Evolutionary conservation across 2,888 invertebrate genomes (phyloP).

Genomic region (Marasmarcha lunaedactyla): DNA sequence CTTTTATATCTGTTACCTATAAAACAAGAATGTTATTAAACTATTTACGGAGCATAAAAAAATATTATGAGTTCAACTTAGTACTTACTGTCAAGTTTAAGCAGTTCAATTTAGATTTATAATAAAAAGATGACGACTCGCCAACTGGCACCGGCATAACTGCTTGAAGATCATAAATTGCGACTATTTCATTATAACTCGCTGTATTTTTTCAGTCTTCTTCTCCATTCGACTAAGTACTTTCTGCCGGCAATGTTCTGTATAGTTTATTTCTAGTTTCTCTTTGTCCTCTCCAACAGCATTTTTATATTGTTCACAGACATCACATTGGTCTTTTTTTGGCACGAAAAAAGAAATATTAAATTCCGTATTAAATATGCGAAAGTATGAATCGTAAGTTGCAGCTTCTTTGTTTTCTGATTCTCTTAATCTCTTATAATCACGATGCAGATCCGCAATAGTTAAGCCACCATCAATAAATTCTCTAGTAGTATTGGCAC

Average conservation of each 20-base stretch:
- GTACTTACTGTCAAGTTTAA: background rate
- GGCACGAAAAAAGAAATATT: slow-evolving; percentile 6
- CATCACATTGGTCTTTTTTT: slow-evolving; percentile 11
- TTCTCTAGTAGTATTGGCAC: slow-evolving; percentile 2
- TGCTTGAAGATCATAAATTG: background rate
- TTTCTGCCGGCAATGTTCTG: too few relatives aligned
- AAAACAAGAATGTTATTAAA: too few relatives aligned
- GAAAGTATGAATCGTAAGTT: background rate
- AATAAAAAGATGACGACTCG: background rate
- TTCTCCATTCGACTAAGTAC: too few relatives aligned
- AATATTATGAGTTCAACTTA: too few relatives aligned
- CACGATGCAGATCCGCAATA: slow-evolving; percentile 3
- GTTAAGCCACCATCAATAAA: slow-evolving; percentile 8
- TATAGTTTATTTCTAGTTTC: background rate
- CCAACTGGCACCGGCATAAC: background rate
- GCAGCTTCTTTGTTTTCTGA: background rate
- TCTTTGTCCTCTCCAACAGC: slow-evolving; percentile 7
- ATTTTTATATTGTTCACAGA: slow-evolving; percentile 11
- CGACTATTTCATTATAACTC: background rate
- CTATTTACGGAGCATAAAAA: too few relatives aligned
- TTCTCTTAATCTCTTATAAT: slow-evolving; percentile 1
- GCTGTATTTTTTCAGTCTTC: too few relatives aligned
- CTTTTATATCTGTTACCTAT: too few relatives aligned
- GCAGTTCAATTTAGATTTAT: background rate
- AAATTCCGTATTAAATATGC: background rate